Conservation (phyloP, 1,140 invertebrate species). For the Brachionus asplanchnoidis region DNA sequence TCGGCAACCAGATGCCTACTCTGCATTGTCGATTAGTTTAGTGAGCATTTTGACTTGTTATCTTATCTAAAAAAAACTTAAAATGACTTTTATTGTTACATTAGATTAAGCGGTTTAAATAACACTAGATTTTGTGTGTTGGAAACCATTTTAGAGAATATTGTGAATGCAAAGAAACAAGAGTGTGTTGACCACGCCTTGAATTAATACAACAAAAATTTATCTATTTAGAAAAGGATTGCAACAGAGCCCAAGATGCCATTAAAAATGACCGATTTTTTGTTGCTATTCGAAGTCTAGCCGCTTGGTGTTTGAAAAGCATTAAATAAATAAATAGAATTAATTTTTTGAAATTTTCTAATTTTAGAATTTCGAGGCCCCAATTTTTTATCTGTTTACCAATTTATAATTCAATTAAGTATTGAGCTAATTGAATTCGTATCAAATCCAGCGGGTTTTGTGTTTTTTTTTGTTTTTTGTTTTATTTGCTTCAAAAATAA, state of each 20-base stretch:
- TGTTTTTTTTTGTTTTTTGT: too few relatives aligned
- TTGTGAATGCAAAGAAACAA: not conserved
- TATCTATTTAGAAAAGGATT: constrained; percentile 18
- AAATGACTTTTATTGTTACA: not conserved
- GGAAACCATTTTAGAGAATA: not conserved
- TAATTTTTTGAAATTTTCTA: not conserved
- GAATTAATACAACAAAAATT: constrained; percentile 2
- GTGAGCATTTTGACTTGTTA: constrained; percentile 17
- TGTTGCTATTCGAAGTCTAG: not conserved
- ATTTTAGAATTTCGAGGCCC: not conserved
- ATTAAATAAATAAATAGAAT: constrained; percentile 29
- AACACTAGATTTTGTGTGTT: not conserved
- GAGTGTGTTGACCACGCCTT: not conserved
- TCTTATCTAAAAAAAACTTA: not conserved
- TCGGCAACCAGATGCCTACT: not conserved
- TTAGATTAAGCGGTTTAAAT: constrained; percentile 18
- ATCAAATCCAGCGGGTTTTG: not conserved
- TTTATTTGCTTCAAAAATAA: not conserved
- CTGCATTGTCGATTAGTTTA: not conserved
- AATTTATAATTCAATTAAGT: not conserved
- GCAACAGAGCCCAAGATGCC: not conserved
- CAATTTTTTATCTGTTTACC: not conserved
- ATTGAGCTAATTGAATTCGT: not conserved
- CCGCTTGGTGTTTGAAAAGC: not conserved
- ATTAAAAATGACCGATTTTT: constrained; percentile 39